Percentiles rank a stretch among this genome's conserved stretches.
Evolutionary conservation across 2,888 invertebrate species (phyloP).

Genomic region (Lepas anatifera): DNA sequence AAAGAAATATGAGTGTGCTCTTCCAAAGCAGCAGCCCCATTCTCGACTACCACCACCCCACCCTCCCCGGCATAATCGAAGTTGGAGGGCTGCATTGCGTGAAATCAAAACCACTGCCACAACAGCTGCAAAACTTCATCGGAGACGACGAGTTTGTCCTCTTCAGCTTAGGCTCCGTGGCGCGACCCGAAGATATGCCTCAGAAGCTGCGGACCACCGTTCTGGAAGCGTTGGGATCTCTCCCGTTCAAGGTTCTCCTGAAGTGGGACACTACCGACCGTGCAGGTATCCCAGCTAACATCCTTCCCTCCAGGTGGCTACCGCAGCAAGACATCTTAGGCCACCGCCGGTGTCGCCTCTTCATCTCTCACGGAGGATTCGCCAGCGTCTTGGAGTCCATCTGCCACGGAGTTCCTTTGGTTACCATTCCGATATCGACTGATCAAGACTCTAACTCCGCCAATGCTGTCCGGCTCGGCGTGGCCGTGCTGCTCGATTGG

Average conservation of each 20-base stretch:
- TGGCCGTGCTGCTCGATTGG: too few relatives aligned
- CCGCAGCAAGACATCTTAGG: conserved; percentile 68
- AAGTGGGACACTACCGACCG: conserved; percentile 59
- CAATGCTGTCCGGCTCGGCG: conserved; percentile 26
- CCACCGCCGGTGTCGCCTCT: conserved; percentile 51
- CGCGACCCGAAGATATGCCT: too few relatives aligned
- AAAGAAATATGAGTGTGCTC: too few relatives aligned
- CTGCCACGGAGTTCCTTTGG: conserved; percentile 49
- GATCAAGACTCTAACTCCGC: conserved; percentile 51
- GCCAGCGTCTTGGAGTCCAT: conserved; percentile 54
- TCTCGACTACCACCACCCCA: conserved; percentile 31
- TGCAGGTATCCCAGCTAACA: conserved; percentile 46
- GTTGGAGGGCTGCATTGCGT: too few relatives aligned
- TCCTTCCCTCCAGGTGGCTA: conserved; percentile 49
- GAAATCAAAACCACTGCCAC: too few relatives aligned
- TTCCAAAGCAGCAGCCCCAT: too few relatives aligned
- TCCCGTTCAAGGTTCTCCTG: conserved; percentile 72
- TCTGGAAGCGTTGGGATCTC: conserved; percentile 55
- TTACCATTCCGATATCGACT: conserved; percentile 53
- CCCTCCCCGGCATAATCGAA: too few relatives aligned
- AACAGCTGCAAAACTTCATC: too few relatives aligned
- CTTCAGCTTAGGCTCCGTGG: too few relatives aligned
- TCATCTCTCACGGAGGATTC: conserved; percentile 60
- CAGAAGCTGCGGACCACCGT: conserved; percentile 47
- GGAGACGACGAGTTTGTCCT: too few relatives aligned